Evolutionary conservation across 2,797 vertebrate genomes (phyloP).

Genomic region (Notoglanidium macrostoma): DNA sequence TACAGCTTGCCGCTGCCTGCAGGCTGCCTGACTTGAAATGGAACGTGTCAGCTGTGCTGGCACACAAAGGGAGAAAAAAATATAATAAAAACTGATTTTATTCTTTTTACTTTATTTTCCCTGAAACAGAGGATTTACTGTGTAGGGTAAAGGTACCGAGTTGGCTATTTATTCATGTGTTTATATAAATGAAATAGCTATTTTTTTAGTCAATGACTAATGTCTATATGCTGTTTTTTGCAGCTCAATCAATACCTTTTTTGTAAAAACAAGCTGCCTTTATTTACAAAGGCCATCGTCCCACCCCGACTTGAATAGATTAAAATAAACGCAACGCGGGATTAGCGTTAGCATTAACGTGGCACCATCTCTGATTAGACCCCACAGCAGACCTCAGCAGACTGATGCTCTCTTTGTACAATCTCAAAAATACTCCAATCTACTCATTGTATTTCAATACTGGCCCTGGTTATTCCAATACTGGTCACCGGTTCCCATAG

Average conservation of each 20-base stretch:
- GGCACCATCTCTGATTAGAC: background rate
- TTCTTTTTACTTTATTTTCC: constrained; percentile 71
- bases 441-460: background rate
- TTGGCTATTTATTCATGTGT: constrained; percentile 92
- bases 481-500: background rate
- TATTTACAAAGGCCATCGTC: constrained; percentile 91
- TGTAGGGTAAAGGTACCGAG: constrained; percentile 73
- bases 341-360: constrained; percentile 3
- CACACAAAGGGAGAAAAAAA: constrained; percentile 53
- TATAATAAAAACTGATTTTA: constrained; percentile 61
- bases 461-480: background rate
- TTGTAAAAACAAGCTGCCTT: constrained; percentile 93
- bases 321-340: background rate
- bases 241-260: constrained; percentile 91
- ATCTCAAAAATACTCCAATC: too few relatives aligned
- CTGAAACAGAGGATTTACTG: constrained; percentile 67
- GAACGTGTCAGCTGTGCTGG: constrained; percentile 72
- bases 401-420: background rate
- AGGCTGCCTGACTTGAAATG: constrained; percentile 78
- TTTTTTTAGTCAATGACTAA: constrained; percentile 99
- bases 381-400: background rate
- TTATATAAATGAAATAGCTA: constrained; percentile 90
- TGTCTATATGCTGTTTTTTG: constrained; percentile 93
- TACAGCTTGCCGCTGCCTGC: constrained; percentile 60
- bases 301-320: constrained; percentile 60